phyloP scores from a whole-genome alignment of 2,797 vertebrate genomes.

The Telmatherina bonti region DNA sequence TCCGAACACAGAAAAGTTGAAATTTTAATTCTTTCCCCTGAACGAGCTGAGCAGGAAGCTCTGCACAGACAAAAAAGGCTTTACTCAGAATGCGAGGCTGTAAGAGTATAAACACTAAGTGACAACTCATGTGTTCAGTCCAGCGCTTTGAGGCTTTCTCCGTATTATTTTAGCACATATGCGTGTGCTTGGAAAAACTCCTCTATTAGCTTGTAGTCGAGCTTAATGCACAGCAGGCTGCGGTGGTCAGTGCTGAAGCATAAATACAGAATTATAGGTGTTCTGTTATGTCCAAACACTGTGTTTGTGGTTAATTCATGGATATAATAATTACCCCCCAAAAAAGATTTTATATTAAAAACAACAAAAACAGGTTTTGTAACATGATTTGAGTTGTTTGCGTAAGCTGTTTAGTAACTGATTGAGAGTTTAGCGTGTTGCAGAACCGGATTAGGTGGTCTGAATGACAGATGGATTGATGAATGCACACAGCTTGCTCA shows the following conservation, averaged over 20 bases:
- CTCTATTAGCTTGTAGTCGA: neutral
- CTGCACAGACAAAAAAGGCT: neutral
- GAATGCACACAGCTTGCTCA: slow-evolving; percentile 16
- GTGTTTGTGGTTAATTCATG: neutral
- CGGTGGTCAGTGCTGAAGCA: slow-evolving; percentile 5
- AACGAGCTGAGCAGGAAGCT: neutral
- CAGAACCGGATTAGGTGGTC: slow-evolving; percentile 19
- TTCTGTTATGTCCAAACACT: slow-evolving; percentile 4
- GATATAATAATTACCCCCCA: neutral
- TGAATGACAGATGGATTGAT: slow-evolving; percentile 6
- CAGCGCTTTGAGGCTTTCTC: slow-evolving; percentile 3
- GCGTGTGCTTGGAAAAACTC: neutral
- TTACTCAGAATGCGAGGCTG: neutral
- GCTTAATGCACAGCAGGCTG: slow-evolving; percentile 17
- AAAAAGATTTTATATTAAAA: no score
- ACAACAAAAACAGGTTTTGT: neutral
- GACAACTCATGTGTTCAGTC: neutral
- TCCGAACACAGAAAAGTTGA: neutral
- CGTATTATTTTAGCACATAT: neutral
- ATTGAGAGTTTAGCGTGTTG: slow-evolving; percentile 5
- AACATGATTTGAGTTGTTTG: neutral
- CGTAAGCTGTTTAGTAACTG: neutral
- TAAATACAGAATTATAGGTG: slow-evolving; percentile 23
- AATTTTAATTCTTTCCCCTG: neutral
- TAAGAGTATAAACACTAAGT: neutral